These are phyloP conservation scores for Micoletzkya japonica DNA, from an alignment of 2,888 invertebrate genomes.

Conservation along the genomic window DNA sequence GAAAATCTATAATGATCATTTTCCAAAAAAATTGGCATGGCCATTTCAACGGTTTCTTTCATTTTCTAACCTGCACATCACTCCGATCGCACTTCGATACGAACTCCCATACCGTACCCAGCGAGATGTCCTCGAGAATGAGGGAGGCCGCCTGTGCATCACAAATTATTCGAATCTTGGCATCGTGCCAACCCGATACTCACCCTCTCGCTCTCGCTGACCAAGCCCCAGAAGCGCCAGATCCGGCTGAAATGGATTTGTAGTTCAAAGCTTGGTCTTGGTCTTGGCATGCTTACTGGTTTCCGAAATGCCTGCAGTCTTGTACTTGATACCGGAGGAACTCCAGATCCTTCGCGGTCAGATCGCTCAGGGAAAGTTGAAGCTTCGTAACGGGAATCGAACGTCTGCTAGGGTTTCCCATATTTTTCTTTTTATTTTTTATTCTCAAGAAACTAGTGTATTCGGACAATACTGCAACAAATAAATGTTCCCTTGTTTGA, in stretches of 20 bases:
- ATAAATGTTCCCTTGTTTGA: too few species aligned
- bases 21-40: too few species aligned
- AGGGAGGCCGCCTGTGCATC: background rate
- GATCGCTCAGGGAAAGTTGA: background rate
- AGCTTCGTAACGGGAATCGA: constrained; percentile 14
- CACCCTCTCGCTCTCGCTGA: constrained; percentile 17
- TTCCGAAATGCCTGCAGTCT: constrained; percentile 23
- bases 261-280: constrained; percentile 3
- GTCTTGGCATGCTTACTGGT: constrained; percentile 15
- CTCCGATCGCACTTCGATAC: constrained; percentile 26
- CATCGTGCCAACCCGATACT: background rate
- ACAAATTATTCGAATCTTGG: background rate
- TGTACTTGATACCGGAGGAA: constrained; percentile 20
- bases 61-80: constrained; percentile 28
- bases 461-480: too few species aligned
- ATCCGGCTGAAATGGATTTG: constrained; percentile 31
- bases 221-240: constrained; percentile 37
- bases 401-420: constrained; percentile 5
- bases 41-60: too few species aligned
- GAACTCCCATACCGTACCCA: constrained; percentile 26
- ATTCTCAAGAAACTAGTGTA: too few species aligned
- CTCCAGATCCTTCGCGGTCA: constrained; percentile 14
- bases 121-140: constrained; percentile 17
- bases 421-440: background rate
- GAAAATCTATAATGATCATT: too few species aligned